Conservation (phyloP, 2,113 vertebrate species). For the Eulacestoma nigropectus region DNA sequence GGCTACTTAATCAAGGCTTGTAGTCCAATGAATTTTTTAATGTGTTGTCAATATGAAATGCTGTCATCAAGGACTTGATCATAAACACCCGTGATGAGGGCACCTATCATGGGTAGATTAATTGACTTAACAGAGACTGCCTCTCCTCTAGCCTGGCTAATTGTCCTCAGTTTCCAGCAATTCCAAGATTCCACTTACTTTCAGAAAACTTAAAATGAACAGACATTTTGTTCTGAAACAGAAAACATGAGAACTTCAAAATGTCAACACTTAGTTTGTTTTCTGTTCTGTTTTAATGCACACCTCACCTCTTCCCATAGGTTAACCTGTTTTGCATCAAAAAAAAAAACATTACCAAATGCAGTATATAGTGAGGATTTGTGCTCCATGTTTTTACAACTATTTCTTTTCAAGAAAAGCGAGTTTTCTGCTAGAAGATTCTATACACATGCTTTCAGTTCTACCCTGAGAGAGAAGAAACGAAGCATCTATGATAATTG, state of each 20-base stretch:
- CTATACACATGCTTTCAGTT: not conserved
- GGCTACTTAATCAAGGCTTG: not conserved
- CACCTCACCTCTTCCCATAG: not conserved
- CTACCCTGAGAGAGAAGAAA: not conserved
- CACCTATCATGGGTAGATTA: accelerated
- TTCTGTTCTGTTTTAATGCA: not conserved
- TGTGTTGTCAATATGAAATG: not conserved
- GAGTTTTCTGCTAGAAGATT: not conserved
- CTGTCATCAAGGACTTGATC: not conserved
- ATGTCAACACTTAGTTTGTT: not conserved
- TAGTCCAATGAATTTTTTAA: not conserved
- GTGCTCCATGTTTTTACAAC: not conserved
- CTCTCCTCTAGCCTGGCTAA: not conserved
- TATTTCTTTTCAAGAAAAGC: not conserved
- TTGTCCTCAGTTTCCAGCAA: not conserved
- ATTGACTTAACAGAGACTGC: not conserved
- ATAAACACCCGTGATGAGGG: not conserved
- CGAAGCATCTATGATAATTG: not conserved
- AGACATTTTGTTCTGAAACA: not conserved
- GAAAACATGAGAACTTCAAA: not conserved
- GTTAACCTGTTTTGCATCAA: not conserved
- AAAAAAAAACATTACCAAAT: not conserved
- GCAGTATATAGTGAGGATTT: not conserved
- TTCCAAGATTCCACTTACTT: not conserved
- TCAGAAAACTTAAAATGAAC: not conserved